Evolutionary conservation across 2,113 vertebrate genomes (phyloP).

Genomic region (Sylvia atricapilla): DNA sequence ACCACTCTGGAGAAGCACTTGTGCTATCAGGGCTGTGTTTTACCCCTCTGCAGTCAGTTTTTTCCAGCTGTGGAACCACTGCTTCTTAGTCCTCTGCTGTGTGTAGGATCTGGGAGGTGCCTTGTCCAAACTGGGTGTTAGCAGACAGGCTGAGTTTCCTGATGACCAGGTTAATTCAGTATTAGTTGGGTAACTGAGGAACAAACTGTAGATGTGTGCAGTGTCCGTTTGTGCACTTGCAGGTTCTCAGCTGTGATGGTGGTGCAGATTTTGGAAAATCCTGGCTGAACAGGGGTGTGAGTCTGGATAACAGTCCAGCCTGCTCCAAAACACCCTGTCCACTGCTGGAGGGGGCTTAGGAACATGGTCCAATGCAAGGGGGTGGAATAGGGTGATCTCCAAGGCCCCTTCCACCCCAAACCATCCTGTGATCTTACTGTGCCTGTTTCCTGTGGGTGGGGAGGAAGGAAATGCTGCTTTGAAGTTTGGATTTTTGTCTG

Average conservation of each 20-base stretch:
- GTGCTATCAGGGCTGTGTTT: neutral
- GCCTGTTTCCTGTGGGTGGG: neutral
- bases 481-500: neutral
- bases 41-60: accelerated
- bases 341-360: accelerated
- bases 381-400: neutral
- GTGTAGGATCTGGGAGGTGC: neutral
- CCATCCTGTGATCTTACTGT: neutral
- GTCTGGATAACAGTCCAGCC: neutral
- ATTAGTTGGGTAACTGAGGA: neutral
- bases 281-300: neutral
- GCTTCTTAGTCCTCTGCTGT: accelerated
- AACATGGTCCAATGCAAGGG: neutral
- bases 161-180: accelerated
- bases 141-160: too few species aligned
- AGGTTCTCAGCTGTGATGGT: accelerated
- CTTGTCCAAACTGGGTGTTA: neutral
- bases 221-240: accelerated
- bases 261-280: neutral
- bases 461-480: neutral
- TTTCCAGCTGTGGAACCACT: neutral
- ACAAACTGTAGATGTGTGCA: neutral
- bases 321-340: accelerated
- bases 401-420: neutral
- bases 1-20: accelerated